phyloP scores from a whole-genome alignment of 2,888 invertebrate genomes.

The Teleiodes luculella region DNA sequence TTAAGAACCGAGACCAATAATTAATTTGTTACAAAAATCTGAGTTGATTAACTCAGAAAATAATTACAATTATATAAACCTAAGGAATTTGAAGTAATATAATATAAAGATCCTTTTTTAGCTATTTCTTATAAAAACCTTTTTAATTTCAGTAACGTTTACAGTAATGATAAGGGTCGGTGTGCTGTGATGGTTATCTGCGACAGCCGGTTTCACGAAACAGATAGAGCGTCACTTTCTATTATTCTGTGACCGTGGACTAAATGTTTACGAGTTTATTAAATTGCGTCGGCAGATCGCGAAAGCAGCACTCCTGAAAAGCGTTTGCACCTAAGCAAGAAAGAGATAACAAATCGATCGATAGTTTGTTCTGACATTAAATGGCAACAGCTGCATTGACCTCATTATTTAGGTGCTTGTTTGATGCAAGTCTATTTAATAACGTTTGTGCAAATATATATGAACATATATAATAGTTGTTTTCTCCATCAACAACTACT shows the following conservation, averaged over 20 bases:
- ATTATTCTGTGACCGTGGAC: conserved; percentile 4
- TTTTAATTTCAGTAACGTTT: too few species aligned
- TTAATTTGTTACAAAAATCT: too few species aligned
- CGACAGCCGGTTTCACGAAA: conserved; percentile 19
- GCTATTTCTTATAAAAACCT: too few species aligned
- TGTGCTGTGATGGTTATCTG: conserved; percentile 22
- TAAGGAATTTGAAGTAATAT: too few species aligned
- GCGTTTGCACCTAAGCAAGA: conserved; percentile 60
- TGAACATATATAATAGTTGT: too few species aligned
- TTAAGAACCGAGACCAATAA: background rate
- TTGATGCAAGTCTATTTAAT: conserved; percentile 39
- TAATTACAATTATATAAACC: too few species aligned
- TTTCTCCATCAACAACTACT: too few species aligned
- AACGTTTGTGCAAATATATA: background rate
- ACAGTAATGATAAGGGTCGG: too few species aligned
- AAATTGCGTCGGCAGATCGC: conserved; percentile 23
- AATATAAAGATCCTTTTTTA: too few species aligned
- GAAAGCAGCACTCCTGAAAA: conserved; percentile 31
- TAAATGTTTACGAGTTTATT: conserved; percentile 23
- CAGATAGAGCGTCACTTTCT: conserved; percentile 1
- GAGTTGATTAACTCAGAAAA: too few species aligned
- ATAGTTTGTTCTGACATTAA: conserved; percentile 74
- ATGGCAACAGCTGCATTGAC: conserved; percentile 74
- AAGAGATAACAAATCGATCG: conserved; percentile 73
- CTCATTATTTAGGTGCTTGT: conserved; percentile 70